These are phyloP conservation scores for Pterocles gutturalis DNA, from an alignment of 2,113 vertebrate species.

Conservation along the genomic window DNA sequence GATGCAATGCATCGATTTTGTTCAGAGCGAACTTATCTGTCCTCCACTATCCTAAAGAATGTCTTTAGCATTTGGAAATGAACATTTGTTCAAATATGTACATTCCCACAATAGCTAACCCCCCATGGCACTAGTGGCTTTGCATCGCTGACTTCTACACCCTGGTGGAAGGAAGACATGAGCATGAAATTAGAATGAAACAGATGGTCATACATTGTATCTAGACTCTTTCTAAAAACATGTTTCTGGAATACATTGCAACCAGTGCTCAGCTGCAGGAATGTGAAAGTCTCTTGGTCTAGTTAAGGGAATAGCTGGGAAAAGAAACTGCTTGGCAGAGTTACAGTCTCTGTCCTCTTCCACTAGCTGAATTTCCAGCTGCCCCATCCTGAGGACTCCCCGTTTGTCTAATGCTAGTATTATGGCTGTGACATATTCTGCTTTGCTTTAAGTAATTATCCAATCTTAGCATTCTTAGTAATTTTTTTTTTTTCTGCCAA, in stretches of 20 bases:
- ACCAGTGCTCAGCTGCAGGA: neutral
- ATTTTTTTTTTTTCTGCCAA: neutral
- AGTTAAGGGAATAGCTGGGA: neutral
- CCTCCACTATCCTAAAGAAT: neutral
- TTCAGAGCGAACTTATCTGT: neutral
- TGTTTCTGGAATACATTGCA: neutral
- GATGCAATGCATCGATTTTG: neutral
- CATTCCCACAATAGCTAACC: neutral
- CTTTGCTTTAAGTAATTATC: neutral
- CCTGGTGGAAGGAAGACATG: neutral
- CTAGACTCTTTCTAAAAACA: neutral
- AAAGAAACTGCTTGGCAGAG: neutral
- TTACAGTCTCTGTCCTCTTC: neutral
- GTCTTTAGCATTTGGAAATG: neutral
- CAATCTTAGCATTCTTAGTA: neutral
- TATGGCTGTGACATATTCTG: neutral
- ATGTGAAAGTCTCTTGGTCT: neutral
- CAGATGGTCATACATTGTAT: neutral
- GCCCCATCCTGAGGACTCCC: neutral
- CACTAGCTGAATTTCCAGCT: neutral
- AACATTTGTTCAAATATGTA: neutral
- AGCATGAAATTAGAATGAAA: conserved; percentile 28
- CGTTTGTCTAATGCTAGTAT: neutral
- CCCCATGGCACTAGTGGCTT: neutral
- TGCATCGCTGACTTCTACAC: neutral